Evolutionary conservation across 2,113 vertebrate genomes (phyloP).

Genomic region (Pomatostomus ruficeps): DNA sequence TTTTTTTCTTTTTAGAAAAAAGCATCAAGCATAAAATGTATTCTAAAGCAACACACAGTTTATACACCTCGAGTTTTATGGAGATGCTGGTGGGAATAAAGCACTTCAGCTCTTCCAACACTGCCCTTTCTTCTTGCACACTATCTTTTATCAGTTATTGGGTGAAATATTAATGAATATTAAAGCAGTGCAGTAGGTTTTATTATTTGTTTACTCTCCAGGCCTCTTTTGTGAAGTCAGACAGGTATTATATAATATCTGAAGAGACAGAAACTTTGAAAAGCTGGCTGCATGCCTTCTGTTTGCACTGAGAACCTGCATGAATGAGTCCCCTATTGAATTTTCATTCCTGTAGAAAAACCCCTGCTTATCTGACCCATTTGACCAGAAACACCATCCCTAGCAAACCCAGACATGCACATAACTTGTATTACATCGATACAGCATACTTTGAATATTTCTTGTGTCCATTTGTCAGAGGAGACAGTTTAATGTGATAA

Average conservation of each 20-base stretch:
- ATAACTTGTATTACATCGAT: neutral
- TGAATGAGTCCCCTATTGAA: neutral
- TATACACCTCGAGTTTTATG: neutral
- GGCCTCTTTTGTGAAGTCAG: neutral
- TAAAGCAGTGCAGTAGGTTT: neutral
- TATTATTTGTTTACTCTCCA: slow-evolving; percentile 22
- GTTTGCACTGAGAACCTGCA: neutral
- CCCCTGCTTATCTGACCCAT: neutral
- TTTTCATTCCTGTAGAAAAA: neutral
- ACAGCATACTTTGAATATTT: neutral
- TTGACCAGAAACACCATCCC: neutral
- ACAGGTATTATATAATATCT: neutral
- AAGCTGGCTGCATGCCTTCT: neutral
- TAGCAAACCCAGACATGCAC: neutral
- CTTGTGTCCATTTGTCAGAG: neutral
- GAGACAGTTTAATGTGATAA: neutral
- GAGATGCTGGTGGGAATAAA: neutral
- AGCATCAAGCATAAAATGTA: neutral
- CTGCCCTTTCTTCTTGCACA: neutral
- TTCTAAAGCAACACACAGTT: neutral
- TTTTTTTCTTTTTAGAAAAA: neutral
- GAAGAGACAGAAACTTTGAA: neutral
- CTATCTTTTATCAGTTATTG: neutral
- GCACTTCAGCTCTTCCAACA: neutral
- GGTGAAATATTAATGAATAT: slow-evolving; percentile 29